Percentiles rank a stretch among this genome's conserved stretches.
These are phyloP conservation scores for Coilia nasus DNA, from an alignment of 2,797 vertebrate species.

Conservation along the genomic window DNA sequence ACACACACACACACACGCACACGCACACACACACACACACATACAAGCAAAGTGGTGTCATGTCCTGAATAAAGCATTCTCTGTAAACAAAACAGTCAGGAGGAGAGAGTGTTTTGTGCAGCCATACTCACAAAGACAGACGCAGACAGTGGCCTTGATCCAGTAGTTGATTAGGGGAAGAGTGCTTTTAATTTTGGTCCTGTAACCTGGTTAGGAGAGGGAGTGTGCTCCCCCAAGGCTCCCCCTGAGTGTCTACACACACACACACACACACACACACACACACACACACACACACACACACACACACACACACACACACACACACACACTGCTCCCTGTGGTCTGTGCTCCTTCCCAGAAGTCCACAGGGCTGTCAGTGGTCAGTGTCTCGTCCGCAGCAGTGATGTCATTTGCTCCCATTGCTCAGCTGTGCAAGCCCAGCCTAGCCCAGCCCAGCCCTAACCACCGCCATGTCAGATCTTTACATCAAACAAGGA, in stretches of 20 bases:
- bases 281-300: too few species aligned
- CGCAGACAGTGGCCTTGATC: background rate
- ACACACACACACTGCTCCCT: background rate
- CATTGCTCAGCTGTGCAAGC: background rate
- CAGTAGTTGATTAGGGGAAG: background rate
- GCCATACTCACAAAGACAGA: background rate
- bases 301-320: too few species aligned
- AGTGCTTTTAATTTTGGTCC: background rate
- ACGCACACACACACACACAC: background rate
- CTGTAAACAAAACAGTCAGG: background rate
- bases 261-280: too few species aligned
- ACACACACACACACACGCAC: background rate
- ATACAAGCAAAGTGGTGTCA: background rate
- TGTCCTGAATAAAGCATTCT: background rate
- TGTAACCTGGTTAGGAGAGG: background rate
- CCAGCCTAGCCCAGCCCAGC: background rate
- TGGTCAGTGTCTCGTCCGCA: background rate
- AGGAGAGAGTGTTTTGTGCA: background rate
- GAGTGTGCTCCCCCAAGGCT: too few species aligned
- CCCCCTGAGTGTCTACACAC: too few species aligned
- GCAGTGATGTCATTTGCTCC: background rate
- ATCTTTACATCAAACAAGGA: too few species aligned
- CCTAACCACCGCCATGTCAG: too few species aligned
- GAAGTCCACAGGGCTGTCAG: background rate
- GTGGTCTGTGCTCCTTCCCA: background rate